phyloP scores from a whole-genome alignment of 2,113 vertebrate genomes.

The Malurus melanocephalus region DNA sequence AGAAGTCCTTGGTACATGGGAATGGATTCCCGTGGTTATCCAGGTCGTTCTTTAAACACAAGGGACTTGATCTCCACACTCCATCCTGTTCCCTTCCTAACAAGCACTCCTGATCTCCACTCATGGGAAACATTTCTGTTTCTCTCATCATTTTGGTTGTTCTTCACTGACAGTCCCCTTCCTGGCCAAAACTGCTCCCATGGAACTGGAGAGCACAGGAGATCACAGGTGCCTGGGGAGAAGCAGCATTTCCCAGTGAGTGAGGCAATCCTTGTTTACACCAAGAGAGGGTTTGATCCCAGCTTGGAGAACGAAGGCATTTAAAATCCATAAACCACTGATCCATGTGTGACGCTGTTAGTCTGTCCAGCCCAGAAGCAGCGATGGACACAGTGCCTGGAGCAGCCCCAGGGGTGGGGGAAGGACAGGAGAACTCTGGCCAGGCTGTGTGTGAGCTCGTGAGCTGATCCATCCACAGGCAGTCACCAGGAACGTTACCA shows the following conservation, averaged over 20 bases:
- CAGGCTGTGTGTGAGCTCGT: neutral
- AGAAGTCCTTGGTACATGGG: neutral
- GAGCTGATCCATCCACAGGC: neutral
- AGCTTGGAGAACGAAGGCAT: accelerated
- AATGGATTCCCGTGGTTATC: neutral
- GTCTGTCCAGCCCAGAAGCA: neutral
- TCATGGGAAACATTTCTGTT: neutral
- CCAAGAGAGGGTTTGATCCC: neutral
- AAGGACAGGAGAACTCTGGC: neutral
- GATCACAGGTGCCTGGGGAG: neutral
- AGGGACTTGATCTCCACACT: neutral
- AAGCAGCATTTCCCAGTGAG: neutral
- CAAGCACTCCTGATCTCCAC: neutral
- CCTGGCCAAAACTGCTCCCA: neutral
- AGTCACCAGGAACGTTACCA: accelerated
- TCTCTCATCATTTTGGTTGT: neutral
- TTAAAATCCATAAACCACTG: neutral
- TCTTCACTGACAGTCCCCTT: neutral
- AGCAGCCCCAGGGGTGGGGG: neutral
- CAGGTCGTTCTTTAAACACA: neutral
- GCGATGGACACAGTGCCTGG: accelerated
- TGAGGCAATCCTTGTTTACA: neutral
- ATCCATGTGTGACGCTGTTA: neutral
- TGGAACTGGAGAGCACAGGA: neutral
- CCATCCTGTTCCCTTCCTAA: neutral